These are phyloP conservation scores for Acleris sparsana DNA, from an alignment of 2,888 invertebrate genomes.

Conservation along the genomic window DNA sequence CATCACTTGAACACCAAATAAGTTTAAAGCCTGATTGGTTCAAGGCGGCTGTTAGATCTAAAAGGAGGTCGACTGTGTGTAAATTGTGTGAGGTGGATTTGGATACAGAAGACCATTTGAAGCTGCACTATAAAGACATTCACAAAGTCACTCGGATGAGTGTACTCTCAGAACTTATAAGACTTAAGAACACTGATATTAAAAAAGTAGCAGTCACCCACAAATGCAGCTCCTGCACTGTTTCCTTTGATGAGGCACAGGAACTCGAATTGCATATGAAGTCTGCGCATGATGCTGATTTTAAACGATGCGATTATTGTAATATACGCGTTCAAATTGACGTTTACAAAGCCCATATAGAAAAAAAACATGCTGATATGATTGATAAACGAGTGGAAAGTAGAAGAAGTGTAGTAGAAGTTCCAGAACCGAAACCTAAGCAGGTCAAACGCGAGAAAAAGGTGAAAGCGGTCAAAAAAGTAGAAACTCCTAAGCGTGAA, in stretches of 20 bases:
- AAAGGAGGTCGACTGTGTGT: background rate
- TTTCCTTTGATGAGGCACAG: background rate
- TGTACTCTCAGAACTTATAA: background rate
- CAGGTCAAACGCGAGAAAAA: background rate
- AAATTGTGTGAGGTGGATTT: constrained; percentile 7
- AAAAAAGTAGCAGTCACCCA: background rate
- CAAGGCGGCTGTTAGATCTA: background rate
- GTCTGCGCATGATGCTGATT: background rate
- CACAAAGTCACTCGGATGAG: constrained; percentile 6
- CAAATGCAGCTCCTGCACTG: background rate
- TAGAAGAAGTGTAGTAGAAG: background rate
- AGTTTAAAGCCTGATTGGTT: constrained; percentile 2
- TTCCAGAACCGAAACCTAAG: background rate
- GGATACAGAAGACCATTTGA: constrained; percentile 1
- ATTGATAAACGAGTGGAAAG: background rate
- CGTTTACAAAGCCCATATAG: constrained; percentile 6
- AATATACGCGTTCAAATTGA: background rate
- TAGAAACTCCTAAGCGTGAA: background rate
- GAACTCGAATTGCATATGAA: background rate
- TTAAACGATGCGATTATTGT: constrained; percentile 2
- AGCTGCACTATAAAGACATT: background rate
- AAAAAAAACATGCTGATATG: constrained; percentile 1
- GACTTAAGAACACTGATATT: constrained; percentile 1
- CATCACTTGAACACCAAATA: constrained; percentile 1
- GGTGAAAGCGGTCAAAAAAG: background rate